These are phyloP conservation scores for Drosophila falleni DNA, from an alignment of 2,888 invertebrate species.

Conservation along the genomic window DNA sequence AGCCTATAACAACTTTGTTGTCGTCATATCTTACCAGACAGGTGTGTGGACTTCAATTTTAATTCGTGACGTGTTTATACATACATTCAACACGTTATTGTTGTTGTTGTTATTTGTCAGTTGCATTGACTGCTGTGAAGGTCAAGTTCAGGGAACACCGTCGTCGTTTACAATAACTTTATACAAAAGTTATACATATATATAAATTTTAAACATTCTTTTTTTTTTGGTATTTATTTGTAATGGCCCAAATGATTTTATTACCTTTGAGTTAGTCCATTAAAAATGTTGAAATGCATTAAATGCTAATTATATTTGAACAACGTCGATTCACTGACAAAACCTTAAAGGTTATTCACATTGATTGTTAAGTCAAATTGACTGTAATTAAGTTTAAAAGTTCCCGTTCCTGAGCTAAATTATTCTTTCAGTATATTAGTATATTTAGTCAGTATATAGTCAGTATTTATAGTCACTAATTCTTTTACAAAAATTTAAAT, in stretches of 20 bases:
- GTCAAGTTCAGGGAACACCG: conserved; percentile 79
- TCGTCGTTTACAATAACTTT: conserved; percentile 23
- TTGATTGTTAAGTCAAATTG: background rate
- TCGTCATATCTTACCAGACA: conserved; percentile 19
- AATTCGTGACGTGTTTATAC: conserved; percentile 32
- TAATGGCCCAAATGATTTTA: conserved; percentile 9
- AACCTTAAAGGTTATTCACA: conserved; percentile 11
- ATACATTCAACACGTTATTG: conserved; percentile 20
- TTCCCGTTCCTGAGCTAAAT: background rate
- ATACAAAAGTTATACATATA: background rate
- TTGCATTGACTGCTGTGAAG: conserved; percentile 49
- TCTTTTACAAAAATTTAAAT: background rate
- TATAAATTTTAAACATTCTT: background rate
- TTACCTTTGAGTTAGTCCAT: conserved; percentile 11
- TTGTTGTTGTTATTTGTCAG: conserved; percentile 20
- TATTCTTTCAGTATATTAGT: background rate
- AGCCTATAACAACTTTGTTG: conserved; percentile 5
- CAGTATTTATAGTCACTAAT: background rate
- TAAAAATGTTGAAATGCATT: background rate
- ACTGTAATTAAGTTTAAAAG: background rate
- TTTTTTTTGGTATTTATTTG: conserved; percentile 6
- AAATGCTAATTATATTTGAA: conserved; percentile 30
- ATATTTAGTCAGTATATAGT: too few relatives aligned
- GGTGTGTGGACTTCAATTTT: background rate
- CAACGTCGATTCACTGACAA: background rate